A percentile compares a stretch with the other conserved stretches of the same genome.
Conservation (phyloP, 2,797 vertebrate species). For the Syngnathus rostellatus region DNA sequence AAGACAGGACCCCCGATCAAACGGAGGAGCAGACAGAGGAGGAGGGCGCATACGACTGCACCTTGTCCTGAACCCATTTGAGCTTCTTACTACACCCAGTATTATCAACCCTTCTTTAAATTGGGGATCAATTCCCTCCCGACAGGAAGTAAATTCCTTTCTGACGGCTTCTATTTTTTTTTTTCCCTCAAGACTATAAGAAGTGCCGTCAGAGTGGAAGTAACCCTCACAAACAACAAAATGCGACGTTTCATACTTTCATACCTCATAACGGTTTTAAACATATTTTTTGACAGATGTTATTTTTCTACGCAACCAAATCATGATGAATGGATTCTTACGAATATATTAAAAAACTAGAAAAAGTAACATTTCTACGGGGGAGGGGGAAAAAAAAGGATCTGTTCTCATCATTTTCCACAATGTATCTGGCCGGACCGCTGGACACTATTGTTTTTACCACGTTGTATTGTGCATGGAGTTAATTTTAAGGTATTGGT, state of each 20-base stretch:
- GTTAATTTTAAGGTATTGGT: conserved; percentile 44
- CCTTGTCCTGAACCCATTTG: conserved; percentile 74
- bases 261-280: conserved; percentile 62
- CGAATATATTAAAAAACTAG: neutral
- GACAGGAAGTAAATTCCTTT: conserved; percentile 6
- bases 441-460: conserved; percentile 8
- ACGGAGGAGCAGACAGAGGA: conserved; percentile 74
- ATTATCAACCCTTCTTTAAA: conserved; percentile 39
- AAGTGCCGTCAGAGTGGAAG: neutral
- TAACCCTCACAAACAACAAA: conserved; percentile 2
- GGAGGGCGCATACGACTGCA: conserved; percentile 87
- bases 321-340: neutral
- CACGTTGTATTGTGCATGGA: conserved; percentile 30
- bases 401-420: neutral
- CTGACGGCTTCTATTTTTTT: neutral
- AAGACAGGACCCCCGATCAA: conserved; percentile 66
- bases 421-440: neutral
- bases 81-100: conserved; percentile 53
- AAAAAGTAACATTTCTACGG: neutral
- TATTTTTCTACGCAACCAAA: conserved; percentile 55
- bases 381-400: neutral
- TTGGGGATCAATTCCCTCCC: conserved; percentile 12
- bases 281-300: conserved; percentile 44
- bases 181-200: neutral
- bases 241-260: conserved; percentile 53